These are phyloP conservation scores for Scaptomyza parva DNA, from an alignment of 2,888 invertebrate species.

Conservation along the genomic window DNA sequence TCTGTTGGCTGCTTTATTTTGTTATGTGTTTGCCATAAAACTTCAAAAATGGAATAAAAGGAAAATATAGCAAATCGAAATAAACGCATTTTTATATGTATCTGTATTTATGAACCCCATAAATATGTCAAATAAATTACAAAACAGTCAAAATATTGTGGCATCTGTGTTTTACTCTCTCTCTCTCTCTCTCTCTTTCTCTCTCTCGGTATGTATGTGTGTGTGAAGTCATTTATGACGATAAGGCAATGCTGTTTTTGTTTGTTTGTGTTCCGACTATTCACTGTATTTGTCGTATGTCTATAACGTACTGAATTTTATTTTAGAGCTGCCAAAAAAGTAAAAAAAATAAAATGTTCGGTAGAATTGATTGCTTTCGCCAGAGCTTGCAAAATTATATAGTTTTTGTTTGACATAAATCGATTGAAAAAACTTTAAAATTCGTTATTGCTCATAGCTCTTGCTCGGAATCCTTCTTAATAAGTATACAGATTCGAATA, in stretches of 20 bases:
- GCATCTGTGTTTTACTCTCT: conserved; percentile 62
- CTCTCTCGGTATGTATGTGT: conserved; percentile 5
- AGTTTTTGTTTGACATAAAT: not conserved
- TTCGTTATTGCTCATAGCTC: not conserved
- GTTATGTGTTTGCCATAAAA: conserved; percentile 61
- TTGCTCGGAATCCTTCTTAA: not conserved
- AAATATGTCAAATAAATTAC: conserved; percentile 81
- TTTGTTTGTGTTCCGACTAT: conserved; percentile 15
- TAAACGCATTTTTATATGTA: conserved; percentile 73
- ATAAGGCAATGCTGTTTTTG: conserved; percentile 50
- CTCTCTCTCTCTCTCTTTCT: not conserved
- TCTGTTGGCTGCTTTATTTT: conserved; percentile 53
- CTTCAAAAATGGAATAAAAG: conserved; percentile 39
- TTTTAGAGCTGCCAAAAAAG: conserved; percentile 15
- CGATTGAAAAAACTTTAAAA: not conserved
- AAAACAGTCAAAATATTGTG: conserved; percentile 79
- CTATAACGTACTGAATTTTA: conserved; percentile 13
- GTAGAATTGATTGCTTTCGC: conserved; percentile 24
- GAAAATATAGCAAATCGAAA: conserved; percentile 69
- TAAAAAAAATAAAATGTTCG: conserved; percentile 8
- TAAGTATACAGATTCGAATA: too few relatives aligned
- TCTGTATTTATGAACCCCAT: conserved; percentile 80
- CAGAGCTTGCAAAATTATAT: not conserved
- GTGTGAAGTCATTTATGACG: conserved; percentile 65
- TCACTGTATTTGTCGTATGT: conserved; percentile 19